These are phyloP conservation scores for Mugil cephalus DNA, from an alignment of 2,113 vertebrate genomes.

Conservation along the genomic window DNA sequence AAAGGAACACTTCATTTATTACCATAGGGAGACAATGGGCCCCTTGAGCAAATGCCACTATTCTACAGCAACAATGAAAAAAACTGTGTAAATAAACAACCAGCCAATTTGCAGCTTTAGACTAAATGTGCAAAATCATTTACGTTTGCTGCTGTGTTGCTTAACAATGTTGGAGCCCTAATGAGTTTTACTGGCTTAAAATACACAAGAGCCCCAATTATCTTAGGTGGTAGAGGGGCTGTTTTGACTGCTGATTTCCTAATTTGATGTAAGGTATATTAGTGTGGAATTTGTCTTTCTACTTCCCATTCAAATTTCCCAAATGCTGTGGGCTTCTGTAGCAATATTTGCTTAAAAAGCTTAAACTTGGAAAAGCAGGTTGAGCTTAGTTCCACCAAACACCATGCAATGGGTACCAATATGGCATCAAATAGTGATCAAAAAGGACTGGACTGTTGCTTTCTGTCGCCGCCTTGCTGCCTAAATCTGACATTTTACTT, in stretches of 20 bases:
- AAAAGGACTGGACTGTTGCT: neutral
- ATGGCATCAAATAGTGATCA: neutral
- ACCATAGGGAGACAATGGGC: conserved; percentile 6
- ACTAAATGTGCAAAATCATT: neutral
- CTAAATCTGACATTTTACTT: too few relatives aligned
- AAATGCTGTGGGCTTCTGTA: too few relatives aligned
- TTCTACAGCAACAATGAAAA: neutral
- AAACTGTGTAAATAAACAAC: neutral
- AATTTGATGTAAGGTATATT: neutral
- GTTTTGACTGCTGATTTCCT: neutral
- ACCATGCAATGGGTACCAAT: neutral
- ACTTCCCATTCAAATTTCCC: neutral
- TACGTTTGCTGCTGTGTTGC: too few relatives aligned
- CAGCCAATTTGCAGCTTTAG: neutral
- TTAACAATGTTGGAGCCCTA: too few relatives aligned
- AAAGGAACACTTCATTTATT: conserved; percentile 33
- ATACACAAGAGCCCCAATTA: neutral
- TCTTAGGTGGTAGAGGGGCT: neutral
- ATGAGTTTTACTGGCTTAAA: neutral
- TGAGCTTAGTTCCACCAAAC: neutral
- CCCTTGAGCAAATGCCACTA: conserved; percentile 1
- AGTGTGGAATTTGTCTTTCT: neutral
- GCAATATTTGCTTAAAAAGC: neutral
- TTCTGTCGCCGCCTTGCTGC: too few relatives aligned
- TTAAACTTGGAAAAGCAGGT: neutral